These are phyloP conservation scores for human DNA, from an alignment of 2,113 vertebrate genomes.

Conservation along the genomic window DNA sequence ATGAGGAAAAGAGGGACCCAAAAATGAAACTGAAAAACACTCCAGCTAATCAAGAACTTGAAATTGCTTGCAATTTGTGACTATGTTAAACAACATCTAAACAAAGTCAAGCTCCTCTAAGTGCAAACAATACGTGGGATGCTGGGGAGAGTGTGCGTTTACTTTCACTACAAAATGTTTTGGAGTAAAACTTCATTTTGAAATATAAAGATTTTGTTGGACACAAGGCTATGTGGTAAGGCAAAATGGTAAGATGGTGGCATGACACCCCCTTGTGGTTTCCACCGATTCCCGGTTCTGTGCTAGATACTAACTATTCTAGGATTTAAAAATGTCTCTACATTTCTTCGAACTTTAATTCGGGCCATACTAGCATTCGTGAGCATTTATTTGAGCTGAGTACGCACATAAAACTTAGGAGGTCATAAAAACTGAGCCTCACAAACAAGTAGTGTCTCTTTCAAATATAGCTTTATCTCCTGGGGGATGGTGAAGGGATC, in stretches of 20 bases:
- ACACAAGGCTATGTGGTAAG: neutral
- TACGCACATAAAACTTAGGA: neutral
- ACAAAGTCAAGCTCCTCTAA: neutral
- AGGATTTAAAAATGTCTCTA: neutral
- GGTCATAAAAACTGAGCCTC: neutral
- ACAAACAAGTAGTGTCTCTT: neutral
- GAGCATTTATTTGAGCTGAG: conserved; percentile 7
- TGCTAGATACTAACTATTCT: neutral
- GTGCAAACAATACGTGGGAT: neutral
- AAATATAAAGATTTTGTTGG: neutral
- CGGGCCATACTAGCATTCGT: neutral
- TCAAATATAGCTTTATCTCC: neutral
- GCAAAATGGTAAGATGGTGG: neutral
- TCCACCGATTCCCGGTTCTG: neutral
- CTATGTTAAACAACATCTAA: neutral
- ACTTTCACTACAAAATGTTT: neutral
- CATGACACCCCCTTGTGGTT: conserved; percentile 52
- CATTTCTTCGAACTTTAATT: neutral
- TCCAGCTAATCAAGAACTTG: neutral
- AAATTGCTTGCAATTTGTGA: neutral
- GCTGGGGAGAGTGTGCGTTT: neutral
- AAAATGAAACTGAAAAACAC: neutral
- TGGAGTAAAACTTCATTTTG: neutral
- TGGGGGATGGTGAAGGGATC: neutral
- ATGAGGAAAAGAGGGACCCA: neutral